Percentiles rank a stretch among this genome's conserved stretches.
Evolutionary conservation across 2,113 vertebrate genomes (phyloP).

Genomic region (Epinephelus moara): DNA sequence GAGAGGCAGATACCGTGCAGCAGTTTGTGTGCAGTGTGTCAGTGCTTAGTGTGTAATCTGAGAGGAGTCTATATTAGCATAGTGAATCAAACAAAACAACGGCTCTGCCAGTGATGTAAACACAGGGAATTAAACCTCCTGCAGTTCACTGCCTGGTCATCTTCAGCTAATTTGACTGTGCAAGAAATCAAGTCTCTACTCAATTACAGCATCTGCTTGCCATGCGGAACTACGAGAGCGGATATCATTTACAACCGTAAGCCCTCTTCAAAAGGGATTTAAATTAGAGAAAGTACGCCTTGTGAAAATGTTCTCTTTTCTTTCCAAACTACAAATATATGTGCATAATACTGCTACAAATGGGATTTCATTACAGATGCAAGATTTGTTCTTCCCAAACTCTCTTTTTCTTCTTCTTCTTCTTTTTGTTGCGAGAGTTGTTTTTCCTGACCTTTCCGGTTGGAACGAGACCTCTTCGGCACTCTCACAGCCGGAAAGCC

Average conservation of each 20-base stretch:
- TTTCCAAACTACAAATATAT: constrained; percentile 57
- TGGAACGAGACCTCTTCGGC: constrained; percentile 51
- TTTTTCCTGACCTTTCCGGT: constrained; percentile 64
- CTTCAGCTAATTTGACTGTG: constrained; percentile 72
- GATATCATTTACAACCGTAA: constrained; percentile 58
- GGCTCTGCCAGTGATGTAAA: constrained; percentile 76
- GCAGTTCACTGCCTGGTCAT: constrained; percentile 81
- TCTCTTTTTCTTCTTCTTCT: background rate
- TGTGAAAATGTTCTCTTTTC: constrained; percentile 55
- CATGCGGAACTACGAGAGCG: constrained; percentile 50
- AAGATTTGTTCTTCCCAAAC: constrained; percentile 62
- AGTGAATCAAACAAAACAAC: constrained; percentile 82
- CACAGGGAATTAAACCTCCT: constrained; percentile 77
- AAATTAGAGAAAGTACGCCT: constrained; percentile 35
- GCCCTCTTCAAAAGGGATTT: constrained; percentile 62
- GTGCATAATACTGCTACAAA: constrained; percentile 57
- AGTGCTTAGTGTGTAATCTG: constrained; percentile 67
- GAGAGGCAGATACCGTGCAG: constrained; percentile 30
- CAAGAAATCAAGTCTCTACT: constrained; percentile 72
- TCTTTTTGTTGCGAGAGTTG: constrained; percentile 45
- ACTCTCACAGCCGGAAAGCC: constrained; percentile 53
- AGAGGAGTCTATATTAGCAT: constrained; percentile 78
- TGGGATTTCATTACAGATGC: constrained; percentile 71
- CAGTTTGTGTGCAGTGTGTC: constrained; percentile 50
- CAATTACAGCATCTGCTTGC: constrained; percentile 75